Evolutionary conservation across 2,797 vertebrate genomes (phyloP).

Genomic region (Sebastolobus alascanus): DNA sequence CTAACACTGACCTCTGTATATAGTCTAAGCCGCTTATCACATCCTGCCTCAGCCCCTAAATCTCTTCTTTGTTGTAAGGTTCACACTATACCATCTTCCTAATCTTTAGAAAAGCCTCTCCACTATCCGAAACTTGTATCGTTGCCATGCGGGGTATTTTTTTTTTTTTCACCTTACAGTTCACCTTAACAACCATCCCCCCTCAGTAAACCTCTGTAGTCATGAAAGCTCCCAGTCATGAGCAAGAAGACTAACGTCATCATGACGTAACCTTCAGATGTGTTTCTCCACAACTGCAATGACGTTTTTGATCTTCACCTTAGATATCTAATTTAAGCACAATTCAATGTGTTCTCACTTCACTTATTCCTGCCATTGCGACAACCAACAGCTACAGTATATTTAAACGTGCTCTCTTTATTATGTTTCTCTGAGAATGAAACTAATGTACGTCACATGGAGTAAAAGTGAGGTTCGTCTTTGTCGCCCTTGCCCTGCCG

Average conservation of each 20-base stretch:
- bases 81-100: conserved; percentile 49
- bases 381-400: background rate
- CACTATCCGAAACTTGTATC: conserved; percentile 31
- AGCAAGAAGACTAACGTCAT: background rate
- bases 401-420: background rate
- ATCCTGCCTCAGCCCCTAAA: conserved; percentile 58
- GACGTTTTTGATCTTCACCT: conserved; percentile 30
- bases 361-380: background rate
- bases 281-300: background rate
- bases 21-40: conserved; percentile 65
- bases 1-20: conserved; percentile 44
- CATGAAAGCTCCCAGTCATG: background rate
- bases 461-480: conserved; percentile 19
- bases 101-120: conserved; percentile 56
- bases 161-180: background rate
- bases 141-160: background rate
- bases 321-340: background rate
- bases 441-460: background rate
- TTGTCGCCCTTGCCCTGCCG: background rate
- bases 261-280: background rate
- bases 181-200: conserved; percentile 15
- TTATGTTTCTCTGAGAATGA: background rate
- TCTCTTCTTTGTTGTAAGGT: conserved; percentile 62
- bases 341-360: background rate
- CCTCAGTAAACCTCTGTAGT: background rate